phyloP scores from a whole-genome alignment of 2,113 vertebrate species.

The Xyliphius kryptos region DNA sequence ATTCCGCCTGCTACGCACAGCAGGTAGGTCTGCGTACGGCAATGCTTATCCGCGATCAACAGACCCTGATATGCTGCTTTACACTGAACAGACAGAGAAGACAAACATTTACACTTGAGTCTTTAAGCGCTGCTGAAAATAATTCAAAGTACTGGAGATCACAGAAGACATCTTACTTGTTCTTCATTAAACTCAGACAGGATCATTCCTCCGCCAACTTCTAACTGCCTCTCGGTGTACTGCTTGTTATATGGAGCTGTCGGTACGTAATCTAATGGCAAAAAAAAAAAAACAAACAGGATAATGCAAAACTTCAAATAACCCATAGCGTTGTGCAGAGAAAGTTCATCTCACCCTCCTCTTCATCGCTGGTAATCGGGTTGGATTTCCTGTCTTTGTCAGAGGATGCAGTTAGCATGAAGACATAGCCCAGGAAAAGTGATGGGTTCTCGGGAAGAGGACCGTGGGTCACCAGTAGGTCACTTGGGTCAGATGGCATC shows the following conservation, averaged over 20 bases:
- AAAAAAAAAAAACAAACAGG: no score
- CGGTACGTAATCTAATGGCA: conserved; percentile 72
- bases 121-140: no score
- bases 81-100: no score
- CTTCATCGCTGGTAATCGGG: conserved; percentile 71
- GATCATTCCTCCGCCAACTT: conserved; percentile 86
- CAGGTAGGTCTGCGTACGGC: conserved; percentile 86
- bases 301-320: no score
- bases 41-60: conserved; percentile 92
- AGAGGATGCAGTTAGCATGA: conserved; percentile 86
- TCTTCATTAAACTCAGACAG: conserved; percentile 91
- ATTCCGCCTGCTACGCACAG: conserved; percentile 91
- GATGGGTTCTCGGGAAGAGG: conserved; percentile 81
- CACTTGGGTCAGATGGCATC: conserved; percentile 48
- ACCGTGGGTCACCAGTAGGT: conserved; percentile 67
- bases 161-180: conserved; percentile 80
- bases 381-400: conserved; percentile 75
- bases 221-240: conserved; percentile 81
- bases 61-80: conserved; percentile 87
- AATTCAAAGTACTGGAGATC: no score
- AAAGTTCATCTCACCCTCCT: conserved; percentile 86
- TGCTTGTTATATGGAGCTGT: conserved; percentile 79
- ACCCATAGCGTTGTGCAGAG: no score
- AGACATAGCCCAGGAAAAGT: conserved; percentile 91
- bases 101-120: no score